Conservation (phyloP, 2,113 vertebrate genomes). For the Motacilla alba region DNA sequence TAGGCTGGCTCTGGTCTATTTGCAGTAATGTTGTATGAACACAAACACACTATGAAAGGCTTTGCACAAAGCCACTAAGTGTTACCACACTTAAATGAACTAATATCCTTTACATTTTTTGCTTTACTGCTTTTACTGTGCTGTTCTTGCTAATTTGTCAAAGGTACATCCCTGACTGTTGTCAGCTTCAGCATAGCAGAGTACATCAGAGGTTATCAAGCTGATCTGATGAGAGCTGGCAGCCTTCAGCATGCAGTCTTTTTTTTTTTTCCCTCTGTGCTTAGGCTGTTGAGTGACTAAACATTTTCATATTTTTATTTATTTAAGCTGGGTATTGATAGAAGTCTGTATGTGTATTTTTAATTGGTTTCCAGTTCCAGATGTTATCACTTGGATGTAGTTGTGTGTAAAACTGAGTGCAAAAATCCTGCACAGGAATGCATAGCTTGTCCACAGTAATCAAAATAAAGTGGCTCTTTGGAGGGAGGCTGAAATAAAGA, state of each 20-base stretch:
- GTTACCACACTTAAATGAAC: neutral
- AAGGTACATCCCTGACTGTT: neutral
- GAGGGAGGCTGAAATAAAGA: neutral
- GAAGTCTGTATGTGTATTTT: neutral
- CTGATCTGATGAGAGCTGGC: neutral
- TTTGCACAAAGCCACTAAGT: neutral
- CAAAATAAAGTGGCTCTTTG: neutral
- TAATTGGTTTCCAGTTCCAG: neutral
- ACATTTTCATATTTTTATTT: neutral
- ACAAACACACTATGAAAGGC: neutral
- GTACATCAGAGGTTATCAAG: neutral
- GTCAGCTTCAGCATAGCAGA: neutral
- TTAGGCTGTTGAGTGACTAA: neutral
- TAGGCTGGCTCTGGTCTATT: neutral
- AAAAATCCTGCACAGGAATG: neutral
- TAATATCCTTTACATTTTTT: neutral
- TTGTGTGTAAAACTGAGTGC: neutral
- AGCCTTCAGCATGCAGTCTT: neutral
- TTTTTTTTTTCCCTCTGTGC: neutral
- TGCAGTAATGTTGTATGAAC: neutral
- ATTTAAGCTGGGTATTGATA: neutral
- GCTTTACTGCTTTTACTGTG: neutral
- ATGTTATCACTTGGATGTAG: neutral
- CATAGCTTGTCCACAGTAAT: neutral
- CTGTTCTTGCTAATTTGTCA: neutral